These are phyloP conservation scores for Sus cebifrons DNA, from an alignment of 2,797 vertebrate genomes.

Conservation along the genomic window DNA sequence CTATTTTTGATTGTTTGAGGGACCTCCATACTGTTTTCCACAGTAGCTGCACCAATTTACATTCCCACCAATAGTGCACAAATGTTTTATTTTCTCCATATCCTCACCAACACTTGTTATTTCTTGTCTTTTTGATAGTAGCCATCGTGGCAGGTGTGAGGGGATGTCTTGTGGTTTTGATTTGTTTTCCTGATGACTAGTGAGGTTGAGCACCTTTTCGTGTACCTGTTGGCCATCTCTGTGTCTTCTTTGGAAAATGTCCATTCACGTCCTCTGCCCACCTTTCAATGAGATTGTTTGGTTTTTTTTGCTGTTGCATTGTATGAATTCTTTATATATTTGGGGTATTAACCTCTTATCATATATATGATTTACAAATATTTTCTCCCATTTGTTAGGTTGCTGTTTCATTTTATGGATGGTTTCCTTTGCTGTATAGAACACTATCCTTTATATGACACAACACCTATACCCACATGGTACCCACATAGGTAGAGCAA, in stretches of 20 bases:
- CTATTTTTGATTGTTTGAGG: neutral
- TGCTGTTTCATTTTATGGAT: neutral
- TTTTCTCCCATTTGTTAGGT: neutral
- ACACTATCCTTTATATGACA: neutral
- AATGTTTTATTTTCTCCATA: neutral
- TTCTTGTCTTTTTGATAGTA: neutral
- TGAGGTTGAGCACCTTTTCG: neutral
- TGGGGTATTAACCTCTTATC: neutral
- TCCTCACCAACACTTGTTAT: neutral
- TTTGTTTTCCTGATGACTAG: neutral
- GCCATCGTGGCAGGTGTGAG: neutral
- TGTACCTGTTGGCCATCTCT: neutral
- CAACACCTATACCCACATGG: neutral
- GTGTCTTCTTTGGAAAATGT: neutral
- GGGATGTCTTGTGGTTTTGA: neutral
- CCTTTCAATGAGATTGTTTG: neutral
- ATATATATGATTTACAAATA: neutral
- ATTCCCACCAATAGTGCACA: neutral
- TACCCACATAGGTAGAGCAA: neutral
- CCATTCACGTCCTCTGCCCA: neutral
- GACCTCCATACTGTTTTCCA: neutral
- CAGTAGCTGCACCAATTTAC: neutral
- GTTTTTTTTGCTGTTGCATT: neutral
- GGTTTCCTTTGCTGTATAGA: neutral
- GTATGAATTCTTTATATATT: neutral